Conservation (phyloP, 2,797 vertebrate genomes). For the Xerus rutilus region DNA sequence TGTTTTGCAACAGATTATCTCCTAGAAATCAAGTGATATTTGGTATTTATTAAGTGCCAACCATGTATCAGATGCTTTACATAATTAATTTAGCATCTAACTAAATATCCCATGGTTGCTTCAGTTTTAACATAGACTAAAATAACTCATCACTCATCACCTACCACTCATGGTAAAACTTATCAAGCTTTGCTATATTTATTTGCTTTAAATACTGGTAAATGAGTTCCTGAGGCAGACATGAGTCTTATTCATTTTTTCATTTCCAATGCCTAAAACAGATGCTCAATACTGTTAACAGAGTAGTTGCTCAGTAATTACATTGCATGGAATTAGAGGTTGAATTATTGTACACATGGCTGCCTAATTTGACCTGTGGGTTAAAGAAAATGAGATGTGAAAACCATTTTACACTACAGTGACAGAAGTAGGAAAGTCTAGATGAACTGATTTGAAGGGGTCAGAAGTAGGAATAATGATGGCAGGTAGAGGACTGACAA, state of each 20-base stretch:
- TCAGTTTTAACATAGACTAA: neutral
- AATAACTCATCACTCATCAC: neutral
- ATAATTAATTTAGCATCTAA: slow-evolving; percentile 27
- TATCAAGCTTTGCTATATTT: neutral
- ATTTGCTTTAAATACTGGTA: slow-evolving; percentile 6
- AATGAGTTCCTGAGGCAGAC: neutral
- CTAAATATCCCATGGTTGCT: neutral
- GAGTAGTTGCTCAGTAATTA: neutral
- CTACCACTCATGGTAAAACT: neutral
- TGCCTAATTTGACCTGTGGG: neutral
- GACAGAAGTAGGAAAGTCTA: slow-evolving; percentile 12
- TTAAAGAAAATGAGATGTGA: neutral
- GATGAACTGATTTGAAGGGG: neutral
- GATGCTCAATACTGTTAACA: neutral
- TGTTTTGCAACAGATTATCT: neutral
- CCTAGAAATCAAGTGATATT: slow-evolving; percentile 44
- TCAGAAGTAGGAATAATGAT: neutral
- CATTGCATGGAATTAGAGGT: neutral
- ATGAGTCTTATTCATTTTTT: neutral
- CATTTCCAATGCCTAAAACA: neutral
- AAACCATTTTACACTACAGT: slow-evolving; percentile 5
- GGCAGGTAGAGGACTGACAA: neutral
- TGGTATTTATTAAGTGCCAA: neutral
- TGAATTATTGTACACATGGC: neutral
- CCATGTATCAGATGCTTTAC: neutral